phyloP scores from a whole-genome alignment of 2,888 invertebrate species.

The Lepidochrysops patricia region DNA sequence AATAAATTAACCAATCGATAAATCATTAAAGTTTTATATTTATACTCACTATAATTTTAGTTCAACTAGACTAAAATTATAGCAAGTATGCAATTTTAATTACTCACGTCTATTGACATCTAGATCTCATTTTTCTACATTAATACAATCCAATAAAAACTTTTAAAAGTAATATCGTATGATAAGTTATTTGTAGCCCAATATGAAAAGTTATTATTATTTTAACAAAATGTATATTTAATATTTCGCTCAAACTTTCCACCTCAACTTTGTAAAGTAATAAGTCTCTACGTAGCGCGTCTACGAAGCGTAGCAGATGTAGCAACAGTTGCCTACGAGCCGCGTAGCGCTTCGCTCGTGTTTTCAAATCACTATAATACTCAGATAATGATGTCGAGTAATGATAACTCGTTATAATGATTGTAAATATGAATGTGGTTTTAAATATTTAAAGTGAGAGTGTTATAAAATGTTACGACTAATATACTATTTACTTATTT shows the following conservation, averaged over 20 bases:
- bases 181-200: not conserved
- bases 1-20: too few species aligned
- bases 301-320: conserved; percentile 28
- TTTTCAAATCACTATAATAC: not conserved
- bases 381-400: not conserved
- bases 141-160: not conserved
- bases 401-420: not conserved
- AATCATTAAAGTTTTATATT: too few species aligned
- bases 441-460: not conserved
- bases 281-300: not conserved
- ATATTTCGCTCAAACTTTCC: not conserved
- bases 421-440: not conserved
- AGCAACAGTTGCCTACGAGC: conserved; percentile 63
- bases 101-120: too few species aligned
- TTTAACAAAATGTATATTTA: not conserved
- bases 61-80: too few species aligned
- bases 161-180: not conserved
- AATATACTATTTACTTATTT: conserved; percentile 36
- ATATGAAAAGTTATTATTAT: not conserved
- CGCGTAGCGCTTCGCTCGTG: conserved; percentile 52
- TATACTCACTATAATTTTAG: too few species aligned
- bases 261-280: conserved; percentile 3
- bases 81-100: too few species aligned
- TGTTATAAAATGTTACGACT: conserved; percentile 37
- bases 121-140: too few species aligned